Evolutionary conservation across 2,797 vertebrate species (phyloP).

Genomic region (Aplochiton taeniatus): DNA sequence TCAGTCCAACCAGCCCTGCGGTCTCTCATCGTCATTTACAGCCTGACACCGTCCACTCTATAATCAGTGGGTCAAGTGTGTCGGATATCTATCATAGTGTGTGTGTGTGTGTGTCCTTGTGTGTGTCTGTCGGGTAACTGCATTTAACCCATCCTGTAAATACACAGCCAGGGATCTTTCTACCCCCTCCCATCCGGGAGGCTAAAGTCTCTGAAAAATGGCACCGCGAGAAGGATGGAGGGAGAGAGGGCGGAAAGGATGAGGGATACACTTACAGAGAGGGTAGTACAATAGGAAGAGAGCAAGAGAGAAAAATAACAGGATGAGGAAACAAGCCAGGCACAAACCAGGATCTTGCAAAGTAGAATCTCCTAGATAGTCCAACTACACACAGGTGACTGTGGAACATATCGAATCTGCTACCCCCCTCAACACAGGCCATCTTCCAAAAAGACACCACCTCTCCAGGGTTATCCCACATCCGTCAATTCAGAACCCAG

Average conservation of each 20-base stretch:
- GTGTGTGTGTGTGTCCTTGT: neutral
- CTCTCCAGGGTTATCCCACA: no score
- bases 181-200: neutral
- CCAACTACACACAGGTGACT: no score
- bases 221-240: neutral
- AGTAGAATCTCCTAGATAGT: no score
- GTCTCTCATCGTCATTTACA: neutral
- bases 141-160: neutral
- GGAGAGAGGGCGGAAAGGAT: neutral
- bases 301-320: neutral
- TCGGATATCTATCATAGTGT: neutral
- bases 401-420: no score
- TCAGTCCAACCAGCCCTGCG: neutral
- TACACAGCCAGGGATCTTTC: neutral
- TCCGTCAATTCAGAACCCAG: no score
- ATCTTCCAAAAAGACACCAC: no score
- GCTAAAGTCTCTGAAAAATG: no score
- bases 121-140: neutral
- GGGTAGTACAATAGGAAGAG: neutral
- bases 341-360: no score
- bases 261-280: neutral
- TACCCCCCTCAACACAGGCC: no score
- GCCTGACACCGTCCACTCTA: slow-evolving; percentile 1
- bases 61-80: slow-evolving; percentile 12
- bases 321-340: neutral